Conservation (phyloP, 35 echinoderm and acorn worm species). For the Chiridota heheva region DNA sequence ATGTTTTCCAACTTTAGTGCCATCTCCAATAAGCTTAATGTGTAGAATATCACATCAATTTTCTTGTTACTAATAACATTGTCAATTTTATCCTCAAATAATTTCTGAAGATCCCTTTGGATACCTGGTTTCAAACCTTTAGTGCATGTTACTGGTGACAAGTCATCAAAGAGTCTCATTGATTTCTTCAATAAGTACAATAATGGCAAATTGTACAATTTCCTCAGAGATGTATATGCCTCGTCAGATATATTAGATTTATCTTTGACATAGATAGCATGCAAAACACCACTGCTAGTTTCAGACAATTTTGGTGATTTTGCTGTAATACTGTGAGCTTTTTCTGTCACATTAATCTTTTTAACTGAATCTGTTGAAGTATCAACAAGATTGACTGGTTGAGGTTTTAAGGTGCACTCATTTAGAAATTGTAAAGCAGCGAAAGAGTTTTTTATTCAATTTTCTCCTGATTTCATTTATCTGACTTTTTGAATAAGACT, state of each 20-base stretch:
- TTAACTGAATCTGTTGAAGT: neutral
- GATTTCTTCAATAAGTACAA: neutral
- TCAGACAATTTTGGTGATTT: neutral
- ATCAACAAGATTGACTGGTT: neutral
- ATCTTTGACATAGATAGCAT: slow-evolving; percentile 24
- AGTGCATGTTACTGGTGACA: neutral
- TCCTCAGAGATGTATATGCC: slow-evolving; percentile 11
- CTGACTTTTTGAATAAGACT: neutral
- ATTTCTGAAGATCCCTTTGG: slow-evolving; percentile 16
- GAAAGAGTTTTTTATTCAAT: neutral
- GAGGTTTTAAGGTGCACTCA: neutral
- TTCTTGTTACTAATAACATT: slow-evolving; percentile 5
- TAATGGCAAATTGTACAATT: slow-evolving; percentile 13
- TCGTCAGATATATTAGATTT: slow-evolving; percentile 16
- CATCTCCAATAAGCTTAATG: slow-evolving; percentile 42
- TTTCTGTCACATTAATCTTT: neutral
- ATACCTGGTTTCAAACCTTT: neutral
- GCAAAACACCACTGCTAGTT: no score
- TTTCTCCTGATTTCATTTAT: neutral
- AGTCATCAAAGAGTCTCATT: neutral
- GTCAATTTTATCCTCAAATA: neutral
- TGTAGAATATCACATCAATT: no score
- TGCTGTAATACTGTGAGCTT: neutral
- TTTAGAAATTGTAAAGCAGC: slow-evolving; percentile 15
- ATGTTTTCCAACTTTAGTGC: slow-evolving; percentile 25